Conservation (phyloP, 2,888 invertebrate species). For the Drosophila seclusa region DNA sequence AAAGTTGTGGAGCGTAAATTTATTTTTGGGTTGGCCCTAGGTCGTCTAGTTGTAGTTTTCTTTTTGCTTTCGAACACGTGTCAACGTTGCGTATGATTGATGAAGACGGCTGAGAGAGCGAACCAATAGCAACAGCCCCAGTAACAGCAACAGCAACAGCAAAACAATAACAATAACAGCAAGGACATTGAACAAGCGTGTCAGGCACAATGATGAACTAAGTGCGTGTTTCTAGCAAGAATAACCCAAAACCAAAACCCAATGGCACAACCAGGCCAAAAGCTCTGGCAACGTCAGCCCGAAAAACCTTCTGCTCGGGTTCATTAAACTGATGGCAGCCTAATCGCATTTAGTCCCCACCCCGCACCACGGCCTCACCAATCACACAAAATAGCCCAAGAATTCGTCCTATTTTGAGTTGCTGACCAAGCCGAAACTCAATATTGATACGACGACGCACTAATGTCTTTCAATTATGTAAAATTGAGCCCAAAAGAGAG, state of each 20-base stretch:
- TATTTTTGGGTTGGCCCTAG: slow-evolving; percentile 9
- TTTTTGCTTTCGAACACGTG: slow-evolving; percentile 62
- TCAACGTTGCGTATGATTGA: slow-evolving; percentile 78
- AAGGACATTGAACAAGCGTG: slow-evolving; percentile 55
- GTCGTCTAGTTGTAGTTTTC: slow-evolving; percentile 40
- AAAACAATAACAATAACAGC: slow-evolving; percentile 52
- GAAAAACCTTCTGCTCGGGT: slow-evolving; percentile 60
- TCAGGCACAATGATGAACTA: slow-evolving; percentile 62
- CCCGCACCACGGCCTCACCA: too few species aligned
- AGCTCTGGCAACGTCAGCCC: slow-evolving; percentile 29
- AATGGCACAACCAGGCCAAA: not conserved
- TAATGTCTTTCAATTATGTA: slow-evolving; percentile 61
- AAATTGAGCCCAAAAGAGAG: slow-evolving; percentile 37
- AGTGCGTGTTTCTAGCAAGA: slow-evolving; percentile 40
- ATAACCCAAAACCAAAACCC: not conserved
- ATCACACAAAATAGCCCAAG: slow-evolving; percentile 2
- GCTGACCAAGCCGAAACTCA: slow-evolving; percentile 54
- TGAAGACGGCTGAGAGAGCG: slow-evolving; percentile 52
- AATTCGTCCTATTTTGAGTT: slow-evolving; percentile 12
- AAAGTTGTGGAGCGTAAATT: slow-evolving; percentile 58
- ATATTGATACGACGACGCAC: slow-evolving; percentile 52
- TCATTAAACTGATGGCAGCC: slow-evolving; percentile 64
- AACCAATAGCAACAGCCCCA: slow-evolving; percentile 8
- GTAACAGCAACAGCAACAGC: slow-evolving; percentile 19
- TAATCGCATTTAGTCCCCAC: slow-evolving; percentile 44